These are phyloP conservation scores for Pachyramphus minor DNA, from an alignment of 2,113 vertebrate species.

Conservation along the genomic window DNA sequence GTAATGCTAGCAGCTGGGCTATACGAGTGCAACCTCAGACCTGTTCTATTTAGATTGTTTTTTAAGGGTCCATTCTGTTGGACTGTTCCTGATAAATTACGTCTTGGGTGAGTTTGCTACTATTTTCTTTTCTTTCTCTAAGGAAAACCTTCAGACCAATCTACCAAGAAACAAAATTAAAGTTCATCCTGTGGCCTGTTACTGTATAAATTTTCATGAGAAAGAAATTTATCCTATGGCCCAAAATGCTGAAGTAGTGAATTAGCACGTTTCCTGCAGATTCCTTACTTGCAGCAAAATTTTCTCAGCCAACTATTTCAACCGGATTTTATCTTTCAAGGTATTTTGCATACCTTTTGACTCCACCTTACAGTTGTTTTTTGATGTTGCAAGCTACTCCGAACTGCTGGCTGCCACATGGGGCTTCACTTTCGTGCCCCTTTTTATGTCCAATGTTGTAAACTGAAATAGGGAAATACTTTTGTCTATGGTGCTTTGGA, in stretches of 20 bases:
- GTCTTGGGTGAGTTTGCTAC: background rate
- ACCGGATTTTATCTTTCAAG: background rate
- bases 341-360: background rate
- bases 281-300: background rate
- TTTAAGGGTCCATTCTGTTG: background rate
- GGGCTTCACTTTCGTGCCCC: background rate
- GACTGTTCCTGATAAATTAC: background rate
- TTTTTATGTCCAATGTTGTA: background rate
- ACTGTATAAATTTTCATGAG: background rate
- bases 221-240: background rate
- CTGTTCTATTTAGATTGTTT: background rate
- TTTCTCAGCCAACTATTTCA: background rate
- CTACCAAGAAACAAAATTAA: background rate
- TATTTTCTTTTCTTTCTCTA: background rate
- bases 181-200: background rate
- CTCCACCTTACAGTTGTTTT: accelerated
- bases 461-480: background rate
- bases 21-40: background rate
- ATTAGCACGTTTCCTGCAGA: background rate
- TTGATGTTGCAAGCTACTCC: background rate
- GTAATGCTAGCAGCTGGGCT: background rate
- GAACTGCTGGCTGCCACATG: background rate
- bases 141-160: background rate
- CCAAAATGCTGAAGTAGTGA: background rate
- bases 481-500: background rate